These are phyloP conservation scores for Macroglossus sobrinus DNA, from an alignment of 2,113 vertebrate genomes.

Conservation along the genomic window DNA sequence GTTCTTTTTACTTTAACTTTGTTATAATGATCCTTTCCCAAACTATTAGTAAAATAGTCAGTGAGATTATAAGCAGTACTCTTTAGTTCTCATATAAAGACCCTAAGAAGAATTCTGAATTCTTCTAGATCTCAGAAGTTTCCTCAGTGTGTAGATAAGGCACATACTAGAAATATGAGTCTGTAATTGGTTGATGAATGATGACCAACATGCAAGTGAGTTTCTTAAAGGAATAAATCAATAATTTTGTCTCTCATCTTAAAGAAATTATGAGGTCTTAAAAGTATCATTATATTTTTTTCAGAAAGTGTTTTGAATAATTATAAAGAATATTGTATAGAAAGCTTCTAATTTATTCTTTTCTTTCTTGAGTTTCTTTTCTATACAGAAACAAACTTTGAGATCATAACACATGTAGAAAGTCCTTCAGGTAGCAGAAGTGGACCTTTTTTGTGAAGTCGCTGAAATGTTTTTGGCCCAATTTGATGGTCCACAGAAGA, in stretches of 20 bases:
- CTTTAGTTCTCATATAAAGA: neutral
- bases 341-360: neutral
- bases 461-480: neutral
- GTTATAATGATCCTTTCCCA: neutral
- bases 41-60: neutral
- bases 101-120: neutral
- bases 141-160: neutral
- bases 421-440: neutral
- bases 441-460: neutral
- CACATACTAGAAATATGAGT: neutral
- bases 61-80: neutral
- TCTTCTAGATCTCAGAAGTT: neutral
- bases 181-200: neutral
- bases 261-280: neutral
- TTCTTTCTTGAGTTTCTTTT: neutral
- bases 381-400: neutral
- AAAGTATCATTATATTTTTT: neutral
- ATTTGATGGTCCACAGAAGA: neutral
- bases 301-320: neutral
- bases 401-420: neutral
- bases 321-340: neutral
- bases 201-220: neutral
- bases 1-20: neutral
- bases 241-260: neutral
- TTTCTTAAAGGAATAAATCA: neutral